Evolutionary conservation across 2,797 vertebrate species (phyloP).

Genomic region (Heliangelus exortis): DNA sequence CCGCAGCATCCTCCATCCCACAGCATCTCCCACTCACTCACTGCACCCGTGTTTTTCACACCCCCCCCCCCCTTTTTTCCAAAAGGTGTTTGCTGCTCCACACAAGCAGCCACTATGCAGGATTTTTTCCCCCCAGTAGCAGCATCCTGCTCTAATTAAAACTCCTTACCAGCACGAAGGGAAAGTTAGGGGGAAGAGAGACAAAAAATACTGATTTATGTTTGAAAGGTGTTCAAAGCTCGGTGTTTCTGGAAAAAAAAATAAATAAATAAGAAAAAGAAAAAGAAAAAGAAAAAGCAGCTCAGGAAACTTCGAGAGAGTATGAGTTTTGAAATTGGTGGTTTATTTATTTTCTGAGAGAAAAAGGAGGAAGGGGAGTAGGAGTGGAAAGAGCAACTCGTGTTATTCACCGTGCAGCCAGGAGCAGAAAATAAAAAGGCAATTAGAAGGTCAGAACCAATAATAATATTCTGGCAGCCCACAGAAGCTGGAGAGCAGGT

Average conservation of each 20-base stretch:
- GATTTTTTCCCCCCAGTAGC: neutral
- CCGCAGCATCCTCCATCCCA: no score
- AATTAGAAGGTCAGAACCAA: constrained; percentile 71
- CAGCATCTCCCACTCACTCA: neutral
- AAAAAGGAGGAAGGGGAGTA: neutral
- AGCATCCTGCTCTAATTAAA: neutral
- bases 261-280: no score
- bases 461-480: constrained; percentile 35
- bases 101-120: neutral
- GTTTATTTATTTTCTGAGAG: constrained; percentile 53
- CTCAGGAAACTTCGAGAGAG: neutral
- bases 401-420: constrained; percentile 28
- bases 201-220: constrained; percentile 19
- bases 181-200: neutral
- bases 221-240: constrained; percentile 57
- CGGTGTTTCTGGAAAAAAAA: neutral
- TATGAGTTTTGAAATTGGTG: constrained; percentile 28
- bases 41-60: fast-evolving
- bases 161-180: neutral
- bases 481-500: neutral
- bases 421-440: constrained; percentile 55
- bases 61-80: fast-evolving
- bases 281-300: neutral
- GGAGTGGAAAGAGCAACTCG: constrained; percentile 33
- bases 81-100: neutral